Evolutionary conservation across 2,113 vertebrate genomes (phyloP).

Genomic region (Eptesicus fuscus): DNA sequence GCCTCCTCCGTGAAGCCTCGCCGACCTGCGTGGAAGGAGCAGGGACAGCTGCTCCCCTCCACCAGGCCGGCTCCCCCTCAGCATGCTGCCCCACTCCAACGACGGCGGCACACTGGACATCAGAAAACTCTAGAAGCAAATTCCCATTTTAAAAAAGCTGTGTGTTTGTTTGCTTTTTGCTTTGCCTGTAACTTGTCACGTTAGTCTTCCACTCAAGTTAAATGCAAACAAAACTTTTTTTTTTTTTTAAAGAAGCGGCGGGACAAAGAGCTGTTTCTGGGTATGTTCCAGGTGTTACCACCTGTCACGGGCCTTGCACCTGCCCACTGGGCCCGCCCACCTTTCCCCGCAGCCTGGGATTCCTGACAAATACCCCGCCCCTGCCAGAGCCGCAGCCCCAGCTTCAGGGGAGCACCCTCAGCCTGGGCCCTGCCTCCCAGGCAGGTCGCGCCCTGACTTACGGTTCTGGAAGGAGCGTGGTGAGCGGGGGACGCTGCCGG

Average conservation of each 20-base stretch:
- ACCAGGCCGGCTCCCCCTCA: background rate
- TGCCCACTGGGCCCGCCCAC: accelerated
- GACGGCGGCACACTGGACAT: background rate
- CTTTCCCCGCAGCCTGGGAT: background rate
- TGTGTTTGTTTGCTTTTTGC: background rate
- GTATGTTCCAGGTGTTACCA: background rate
- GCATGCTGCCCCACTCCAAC: background rate
- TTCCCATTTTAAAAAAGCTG: background rate
- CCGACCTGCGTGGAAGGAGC: background rate
- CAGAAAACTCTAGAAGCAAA: background rate
- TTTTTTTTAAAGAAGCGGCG: background rate
- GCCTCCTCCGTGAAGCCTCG: accelerated
- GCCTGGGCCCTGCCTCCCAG: background rate
- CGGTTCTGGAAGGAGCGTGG: constrained; percentile 87
- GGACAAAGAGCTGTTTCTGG: background rate
- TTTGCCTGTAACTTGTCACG: background rate
- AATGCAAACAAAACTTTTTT: background rate
- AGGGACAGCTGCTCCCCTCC: no score
- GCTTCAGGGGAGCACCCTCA: accelerated
- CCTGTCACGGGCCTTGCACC: no score
- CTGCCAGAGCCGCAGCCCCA: accelerated
- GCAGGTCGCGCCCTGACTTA: constrained; percentile 80
- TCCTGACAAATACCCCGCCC: background rate
- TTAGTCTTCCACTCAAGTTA: background rate
- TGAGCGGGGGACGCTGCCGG: constrained; percentile 80